Evolutionary conservation across 2,888 invertebrate species (phyloP), one percentile per base, ranked within the genome.

Genomic region (Maniola hyperantus): DNA sequence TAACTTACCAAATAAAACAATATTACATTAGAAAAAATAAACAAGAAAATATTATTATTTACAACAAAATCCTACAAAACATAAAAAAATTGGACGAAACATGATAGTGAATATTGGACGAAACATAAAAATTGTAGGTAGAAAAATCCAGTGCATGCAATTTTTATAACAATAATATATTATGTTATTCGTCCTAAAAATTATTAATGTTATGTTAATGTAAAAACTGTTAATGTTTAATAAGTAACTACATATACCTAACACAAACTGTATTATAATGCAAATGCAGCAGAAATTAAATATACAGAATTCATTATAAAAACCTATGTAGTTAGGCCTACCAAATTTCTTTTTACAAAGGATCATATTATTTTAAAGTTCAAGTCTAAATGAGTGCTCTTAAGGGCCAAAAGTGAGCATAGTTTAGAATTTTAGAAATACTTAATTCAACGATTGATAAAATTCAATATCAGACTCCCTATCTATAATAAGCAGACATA

Each of bases 401-500:
- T 13, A 20, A 20, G 11, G 13, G 11, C 13, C 39, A 42, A 55
- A 57, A 57, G 18, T 57, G 57, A 13, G 20, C 42, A 39, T 36
- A 26, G 20, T 51, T 13, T 26, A 5, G 20, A 51, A 8, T 55
- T 55, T 55, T 39, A 18, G 39, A 42, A 57, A 42, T 42, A 42
- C 55, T 20, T 57, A 42, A 39, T 42, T 18, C 11, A 42, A 57
- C 39, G 20, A 42, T 57, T 39, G 42, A 57, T 57, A 42, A 20
- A 57, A 42, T 57, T 57, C 26, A 57, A 55, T 57, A 57, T 42
- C 42, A 39, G 13, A 57, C 42, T 13, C 42, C 42, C 57, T 57
- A 57, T 42, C 57, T 57, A 42, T 13, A 57, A 42, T 13, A 57
- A 57, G 57, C 57, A 57, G 42, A 55, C 36, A 18, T 57, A 13